Conservation (phyloP, 2,797 vertebrate species). For the Hyperoplus lanceolatus region DNA sequence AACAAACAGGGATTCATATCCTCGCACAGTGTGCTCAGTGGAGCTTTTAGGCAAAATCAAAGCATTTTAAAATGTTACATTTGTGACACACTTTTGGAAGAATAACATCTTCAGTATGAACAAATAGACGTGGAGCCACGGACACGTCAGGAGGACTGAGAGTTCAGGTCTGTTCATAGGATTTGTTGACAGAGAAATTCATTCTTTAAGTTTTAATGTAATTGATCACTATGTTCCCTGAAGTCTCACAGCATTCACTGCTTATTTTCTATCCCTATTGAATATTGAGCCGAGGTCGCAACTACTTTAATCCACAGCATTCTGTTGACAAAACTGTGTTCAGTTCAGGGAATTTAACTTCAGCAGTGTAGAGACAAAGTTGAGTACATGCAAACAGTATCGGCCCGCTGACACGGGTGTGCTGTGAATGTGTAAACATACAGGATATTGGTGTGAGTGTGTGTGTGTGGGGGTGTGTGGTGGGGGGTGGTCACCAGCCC, state of each 20-base stretch:
- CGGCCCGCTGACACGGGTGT: slow-evolving; percentile 19
- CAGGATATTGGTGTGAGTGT: slow-evolving; percentile 30
- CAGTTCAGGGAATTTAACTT: slow-evolving; percentile 45
- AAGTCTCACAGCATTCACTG: slow-evolving; percentile 1
- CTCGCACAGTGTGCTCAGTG: rapidly evolving
- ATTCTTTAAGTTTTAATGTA: slow-evolving; percentile 12
- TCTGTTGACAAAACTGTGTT: slow-evolving; percentile 6
- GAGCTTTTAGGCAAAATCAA: neutral
- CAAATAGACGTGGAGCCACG: neutral
- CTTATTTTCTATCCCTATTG: neutral
- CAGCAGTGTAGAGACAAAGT: slow-evolving; percentile 34
- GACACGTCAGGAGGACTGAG: neutral
- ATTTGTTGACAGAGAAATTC: slow-evolving; percentile 6
- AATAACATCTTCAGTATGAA: neutral
- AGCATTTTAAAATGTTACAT: neutral
- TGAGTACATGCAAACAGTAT: slow-evolving; percentile 55
- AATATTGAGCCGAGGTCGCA: slow-evolving; percentile 16
- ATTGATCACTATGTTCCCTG: slow-evolving; percentile 22
- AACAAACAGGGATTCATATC: neutral
- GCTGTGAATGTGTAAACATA: slow-evolving; percentile 70
- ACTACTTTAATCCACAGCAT: neutral
- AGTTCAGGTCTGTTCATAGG: neutral
- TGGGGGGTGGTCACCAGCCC: slow-evolving; percentile 67
- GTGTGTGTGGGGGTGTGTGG: slow-evolving; percentile 19
- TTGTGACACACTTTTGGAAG: neutral